Base-by-base conservation (phyloP, 2,888 invertebrate species). In the Drosophila ochracea region DNA sequence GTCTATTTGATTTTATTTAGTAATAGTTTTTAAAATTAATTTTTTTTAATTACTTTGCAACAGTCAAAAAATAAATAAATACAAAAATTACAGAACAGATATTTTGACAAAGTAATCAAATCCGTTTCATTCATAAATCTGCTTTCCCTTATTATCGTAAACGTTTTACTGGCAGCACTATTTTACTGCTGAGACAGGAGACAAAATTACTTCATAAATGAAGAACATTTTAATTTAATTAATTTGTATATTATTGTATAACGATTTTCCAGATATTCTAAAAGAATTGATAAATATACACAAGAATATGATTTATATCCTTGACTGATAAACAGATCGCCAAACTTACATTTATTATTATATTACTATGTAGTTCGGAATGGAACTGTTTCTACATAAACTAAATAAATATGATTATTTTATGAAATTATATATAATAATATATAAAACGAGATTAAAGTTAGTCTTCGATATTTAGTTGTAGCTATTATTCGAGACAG, bases 401-500 rank as follows among this genome's bases (percentile, higher is more conserved):
- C 5, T n/a, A n/a, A 41, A 41, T n/a, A 11, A 41, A 41, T n/a
- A 3, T n/a, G n/a, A 5, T n/a, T 1, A 10, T 41, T n/a, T 41
- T 10, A 19, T n/a, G 10, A 41, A 41, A n/a, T n/a, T 41, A 41
- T 19, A 10, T 4, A 41, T 10, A n/a, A 9, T 39, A 13, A 35
- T 39, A 10, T 25, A 49, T 2, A 1, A 28, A 49, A 28, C 4
- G 19, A 4, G 16, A 49, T 25, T 0, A 4, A 9, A 9, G 4
- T 25, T 9, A 3, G 11, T 5, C n/a, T 43, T n/a, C n/a, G 5
- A 43, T n/a, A 43, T 43, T 16, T 25, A 9, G 25, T 49, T 49
- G 49, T 9, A 9, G 28, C 19, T 16, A 6, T n/a, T 11, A 19
- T 13, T 19, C 11, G n/a, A 10, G 39, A 4, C 31, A 78, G 78